phyloP scores from a whole-genome alignment of 2,888 invertebrate species.

The Himalopsyche japonica region DNA sequence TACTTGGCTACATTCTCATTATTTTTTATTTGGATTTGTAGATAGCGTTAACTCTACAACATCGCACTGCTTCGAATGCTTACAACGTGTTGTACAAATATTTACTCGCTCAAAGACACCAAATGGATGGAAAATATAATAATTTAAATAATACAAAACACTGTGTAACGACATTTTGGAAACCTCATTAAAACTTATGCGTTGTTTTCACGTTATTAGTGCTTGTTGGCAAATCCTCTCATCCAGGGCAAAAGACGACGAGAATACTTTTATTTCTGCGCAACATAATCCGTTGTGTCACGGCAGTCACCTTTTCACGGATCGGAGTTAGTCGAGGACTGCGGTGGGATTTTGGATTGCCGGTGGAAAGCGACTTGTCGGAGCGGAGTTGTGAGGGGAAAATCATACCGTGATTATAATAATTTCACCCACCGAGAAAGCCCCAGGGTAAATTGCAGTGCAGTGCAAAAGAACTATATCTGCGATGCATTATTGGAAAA shows the following conservation, averaged over 20 bases:
- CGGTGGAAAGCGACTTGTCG: not conserved
- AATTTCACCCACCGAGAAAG: conserved; percentile 23
- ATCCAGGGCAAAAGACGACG: not conserved
- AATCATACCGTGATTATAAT: conserved; percentile 33
- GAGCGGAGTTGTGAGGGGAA: conserved; percentile 1
- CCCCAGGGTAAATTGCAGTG: not conserved
- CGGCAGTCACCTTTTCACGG: not conserved
- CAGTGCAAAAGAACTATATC: not conserved
- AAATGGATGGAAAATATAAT: not conserved
- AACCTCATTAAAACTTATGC: conserved; percentile 1
- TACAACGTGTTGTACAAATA: too few relatives aligned
- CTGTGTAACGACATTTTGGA: not conserved
- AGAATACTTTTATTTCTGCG: not conserved
- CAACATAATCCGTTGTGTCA: not conserved
- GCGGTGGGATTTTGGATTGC: not conserved
- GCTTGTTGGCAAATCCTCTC: not conserved
- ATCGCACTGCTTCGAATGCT: too few relatives aligned
- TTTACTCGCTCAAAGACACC: too few relatives aligned
- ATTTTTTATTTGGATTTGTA: not conserved
- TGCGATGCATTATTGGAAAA: too few relatives aligned
- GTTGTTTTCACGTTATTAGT: conserved; percentile 1
- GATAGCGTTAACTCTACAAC: too few relatives aligned
- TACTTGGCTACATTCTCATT: too few relatives aligned
- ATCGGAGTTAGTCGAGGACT: not conserved
- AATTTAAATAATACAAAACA: not conserved